phyloP scores from a whole-genome alignment of 1,140 invertebrate species.

The Harpegnathos saltator region DNA sequence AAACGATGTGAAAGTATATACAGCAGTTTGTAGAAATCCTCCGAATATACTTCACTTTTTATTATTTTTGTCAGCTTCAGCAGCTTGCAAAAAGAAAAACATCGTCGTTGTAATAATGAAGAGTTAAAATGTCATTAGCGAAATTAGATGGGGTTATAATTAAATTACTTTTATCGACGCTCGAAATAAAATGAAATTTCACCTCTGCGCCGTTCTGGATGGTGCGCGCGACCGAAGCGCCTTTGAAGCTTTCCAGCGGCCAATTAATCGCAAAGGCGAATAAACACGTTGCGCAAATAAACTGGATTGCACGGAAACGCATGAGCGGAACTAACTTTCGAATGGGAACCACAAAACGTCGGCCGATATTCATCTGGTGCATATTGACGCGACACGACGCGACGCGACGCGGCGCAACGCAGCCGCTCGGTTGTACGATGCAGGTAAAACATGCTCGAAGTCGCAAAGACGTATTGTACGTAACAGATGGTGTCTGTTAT shows the following conservation, averaged over 20 bases:
- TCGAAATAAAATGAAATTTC: slow-evolving; percentile 2
- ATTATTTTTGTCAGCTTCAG: no score
- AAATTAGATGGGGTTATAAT: slow-evolving; percentile 23
- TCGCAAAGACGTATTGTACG: slow-evolving; percentile 44
- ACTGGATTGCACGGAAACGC: slow-evolving; percentile 45
- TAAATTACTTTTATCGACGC: slow-evolving; percentile 11
- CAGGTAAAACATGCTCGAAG: not conserved
- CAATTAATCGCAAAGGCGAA: slow-evolving; percentile 53
- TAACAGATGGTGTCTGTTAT: slow-evolving; percentile 22
- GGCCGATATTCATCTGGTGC: slow-evolving; percentile 37
- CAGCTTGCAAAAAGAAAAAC: no score
- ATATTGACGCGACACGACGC: slow-evolving; percentile 30
- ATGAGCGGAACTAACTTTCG: slow-evolving; percentile 23
- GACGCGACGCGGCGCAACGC: not conserved
- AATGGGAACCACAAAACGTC: slow-evolving; percentile 25
- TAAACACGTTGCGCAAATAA: slow-evolving; percentile 55
- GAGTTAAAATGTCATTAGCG: slow-evolving; percentile 5
- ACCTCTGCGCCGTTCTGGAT: not conserved
- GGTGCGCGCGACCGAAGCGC: slow-evolving; percentile 19
- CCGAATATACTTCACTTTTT: no score
- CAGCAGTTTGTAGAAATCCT: not conserved
- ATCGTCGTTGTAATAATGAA: no score
- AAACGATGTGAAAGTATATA: no score
- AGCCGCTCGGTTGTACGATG: no score
- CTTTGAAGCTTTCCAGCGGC: slow-evolving; percentile 32